These are phyloP conservation scores for Leptura quadrifasciata DNA, from an alignment of 2,888 invertebrate species.

Conservation along the genomic window DNA sequence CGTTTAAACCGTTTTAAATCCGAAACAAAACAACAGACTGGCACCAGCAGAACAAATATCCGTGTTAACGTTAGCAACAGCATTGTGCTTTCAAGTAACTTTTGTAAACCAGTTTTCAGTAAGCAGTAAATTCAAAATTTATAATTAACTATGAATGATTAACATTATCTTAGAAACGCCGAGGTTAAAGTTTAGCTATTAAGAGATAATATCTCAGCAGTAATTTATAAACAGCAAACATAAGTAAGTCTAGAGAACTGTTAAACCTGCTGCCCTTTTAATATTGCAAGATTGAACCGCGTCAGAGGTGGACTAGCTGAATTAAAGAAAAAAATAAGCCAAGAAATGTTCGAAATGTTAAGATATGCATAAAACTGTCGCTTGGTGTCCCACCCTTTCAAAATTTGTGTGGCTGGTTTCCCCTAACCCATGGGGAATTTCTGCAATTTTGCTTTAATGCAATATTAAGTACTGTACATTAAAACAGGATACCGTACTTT, in stretches of 20 bases:
- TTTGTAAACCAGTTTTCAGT: slow-evolving; percentile 19
- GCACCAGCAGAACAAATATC: not conserved
- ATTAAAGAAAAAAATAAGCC: not conserved
- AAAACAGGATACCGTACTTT: not conserved
- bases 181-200: slow-evolving; percentile 24
- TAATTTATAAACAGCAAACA: not conserved
- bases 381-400: not conserved
- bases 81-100: slow-evolving; percentile 1
- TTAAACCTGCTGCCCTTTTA: slow-evolving; percentile 6
- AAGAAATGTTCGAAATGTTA: not conserved
- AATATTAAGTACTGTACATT: not conserved
- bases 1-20: slow-evolving; percentile 16
- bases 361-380: too few relatives aligned
- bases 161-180: slow-evolving; percentile 21
- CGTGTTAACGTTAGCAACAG: slow-evolving; percentile 8
- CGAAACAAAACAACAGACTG: not conserved
- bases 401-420: not conserved
- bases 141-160: slow-evolving; percentile 28
- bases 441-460: not conserved
- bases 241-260: not conserved
- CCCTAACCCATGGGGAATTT: not conserved
- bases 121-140: slow-evolving; percentile 3
- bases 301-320: slow-evolving; percentile 1
- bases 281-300: not conserved
- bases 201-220: not conserved